Evolutionary conservation across 2,888 invertebrate genomes (phyloP).

Genomic region (Rutpela maculata): DNA sequence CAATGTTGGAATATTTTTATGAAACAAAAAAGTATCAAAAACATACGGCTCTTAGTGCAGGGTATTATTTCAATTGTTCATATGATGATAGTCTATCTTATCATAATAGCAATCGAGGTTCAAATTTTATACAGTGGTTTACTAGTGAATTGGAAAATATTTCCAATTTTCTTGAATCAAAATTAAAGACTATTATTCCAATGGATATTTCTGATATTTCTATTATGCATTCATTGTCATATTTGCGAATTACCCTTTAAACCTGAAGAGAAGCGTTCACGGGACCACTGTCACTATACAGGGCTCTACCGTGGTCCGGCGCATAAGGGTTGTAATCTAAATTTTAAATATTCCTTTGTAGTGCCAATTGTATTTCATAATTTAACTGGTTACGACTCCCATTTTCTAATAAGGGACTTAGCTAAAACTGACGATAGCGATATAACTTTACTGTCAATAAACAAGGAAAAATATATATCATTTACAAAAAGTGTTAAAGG

Average conservation of each 20-base stretch:
- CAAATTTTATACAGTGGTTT: conserved; percentile 58
- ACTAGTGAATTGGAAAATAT: conserved; percentile 47
- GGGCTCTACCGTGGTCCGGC: conserved; percentile 60
- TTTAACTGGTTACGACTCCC: conserved; percentile 62
- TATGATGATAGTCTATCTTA: conserved; percentile 57
- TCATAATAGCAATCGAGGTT: conserved; percentile 50
- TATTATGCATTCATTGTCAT: conserved; percentile 46
- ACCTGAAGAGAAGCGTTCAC: conserved; percentile 51
- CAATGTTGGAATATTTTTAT: neutral
- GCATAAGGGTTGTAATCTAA: conserved; percentile 65
- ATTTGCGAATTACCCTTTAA: conserved; percentile 54
- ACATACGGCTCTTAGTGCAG: conserved; percentile 51
- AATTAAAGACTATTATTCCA: conserved; percentile 49
- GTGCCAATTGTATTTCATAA: conserved; percentile 67
- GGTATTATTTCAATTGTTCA: conserved; percentile 58
- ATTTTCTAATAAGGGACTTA: conserved; percentile 51
- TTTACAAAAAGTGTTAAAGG: conserved; percentile 57
- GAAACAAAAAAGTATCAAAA: conserved; percentile 33
- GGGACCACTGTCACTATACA: conserved; percentile 64
- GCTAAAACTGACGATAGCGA: too few relatives aligned
- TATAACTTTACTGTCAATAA: too few relatives aligned
- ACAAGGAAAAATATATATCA: conserved; percentile 36
- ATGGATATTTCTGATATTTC: conserved; percentile 33
- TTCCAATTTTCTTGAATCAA: conserved; percentile 43
- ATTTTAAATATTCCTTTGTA: conserved; percentile 59